Conservation (phyloP, 2,888 invertebrate species). For the Willowsia nigromaculata region DNA sequence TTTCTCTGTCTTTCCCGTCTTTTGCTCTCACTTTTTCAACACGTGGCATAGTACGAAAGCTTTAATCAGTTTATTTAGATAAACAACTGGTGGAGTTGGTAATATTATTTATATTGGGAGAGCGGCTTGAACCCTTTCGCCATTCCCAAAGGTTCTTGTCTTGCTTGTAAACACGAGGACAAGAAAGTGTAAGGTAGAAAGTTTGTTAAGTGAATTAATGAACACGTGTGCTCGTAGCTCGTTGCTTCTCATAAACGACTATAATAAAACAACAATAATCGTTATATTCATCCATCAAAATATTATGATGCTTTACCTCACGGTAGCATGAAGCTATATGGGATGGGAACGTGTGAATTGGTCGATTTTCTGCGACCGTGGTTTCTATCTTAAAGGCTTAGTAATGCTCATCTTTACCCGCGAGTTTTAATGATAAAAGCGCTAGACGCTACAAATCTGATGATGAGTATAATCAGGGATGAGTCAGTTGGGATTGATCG, state of each 20-base stretch:
- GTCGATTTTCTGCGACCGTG: too few species aligned
- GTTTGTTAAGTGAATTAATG: constrained; percentile 43
- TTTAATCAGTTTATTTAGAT: constrained; percentile 54
- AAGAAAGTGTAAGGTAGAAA: not conserved
- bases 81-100: constrained; percentile 33
- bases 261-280: not conserved
- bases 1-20: not conserved
- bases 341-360: too few species aligned
- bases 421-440: too few species aligned
- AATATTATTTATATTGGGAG: not conserved
- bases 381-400: too few species aligned
- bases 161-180: not conserved
- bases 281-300: not conserved
- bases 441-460: too few species aligned
- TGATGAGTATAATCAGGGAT: too few species aligned
- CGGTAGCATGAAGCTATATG: not conserved
- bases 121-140: not conserved
- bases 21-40: not conserved
- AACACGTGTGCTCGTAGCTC: constrained; percentile 31
- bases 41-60: not conserved
- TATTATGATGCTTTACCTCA: not conserved
- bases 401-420: too few species aligned
- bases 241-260: not conserved
- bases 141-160: not conserved
- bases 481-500: too few species aligned